Conservation (phyloP, 2,797 vertebrate genomes). For the Pseudochaenichthys georgianus region DNA sequence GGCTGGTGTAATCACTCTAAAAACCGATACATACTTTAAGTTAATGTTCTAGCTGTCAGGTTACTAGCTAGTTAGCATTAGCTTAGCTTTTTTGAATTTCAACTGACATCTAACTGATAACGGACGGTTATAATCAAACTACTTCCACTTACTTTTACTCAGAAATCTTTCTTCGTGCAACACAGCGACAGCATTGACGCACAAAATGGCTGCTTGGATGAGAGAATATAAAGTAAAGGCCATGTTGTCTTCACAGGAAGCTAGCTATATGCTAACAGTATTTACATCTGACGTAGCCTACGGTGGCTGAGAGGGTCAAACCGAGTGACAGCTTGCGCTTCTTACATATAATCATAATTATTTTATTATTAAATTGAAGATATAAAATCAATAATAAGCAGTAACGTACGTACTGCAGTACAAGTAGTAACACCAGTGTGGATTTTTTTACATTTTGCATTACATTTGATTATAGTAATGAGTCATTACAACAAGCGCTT, state of each 20-base stretch:
- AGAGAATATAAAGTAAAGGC: conserved; percentile 92
- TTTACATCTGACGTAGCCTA: conserved; percentile 75
- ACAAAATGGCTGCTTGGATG: conserved; percentile 90
- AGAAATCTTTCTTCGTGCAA: conserved; percentile 95
- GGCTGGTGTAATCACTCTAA: background rate
- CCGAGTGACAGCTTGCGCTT: background rate
- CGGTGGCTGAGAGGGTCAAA: conserved; percentile 46
- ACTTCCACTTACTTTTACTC: conserved; percentile 88
- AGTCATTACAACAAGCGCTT: too few species aligned
- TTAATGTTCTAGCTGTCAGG: background rate
- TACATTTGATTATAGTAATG: too few species aligned
- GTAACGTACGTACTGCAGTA: too few species aligned
- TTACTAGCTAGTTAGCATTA: conserved; percentile 13
- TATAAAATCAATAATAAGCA: too few species aligned
- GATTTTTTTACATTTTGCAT: too few species aligned
- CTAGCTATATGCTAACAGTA: conserved; percentile 26
- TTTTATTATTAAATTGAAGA: too few species aligned
- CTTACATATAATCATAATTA: too few species aligned
- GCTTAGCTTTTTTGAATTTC: background rate
- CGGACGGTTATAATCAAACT: accelerated
- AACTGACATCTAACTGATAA: background rate
- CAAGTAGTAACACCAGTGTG: too few species aligned
- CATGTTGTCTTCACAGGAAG: conserved; percentile 74
- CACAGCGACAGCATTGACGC: conserved; percentile 92
- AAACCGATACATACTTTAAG: background rate